These are phyloP conservation scores for Zaprionus kolodkinae DNA, from an alignment of 1,140 invertebrate species.

Conservation along the genomic window DNA sequence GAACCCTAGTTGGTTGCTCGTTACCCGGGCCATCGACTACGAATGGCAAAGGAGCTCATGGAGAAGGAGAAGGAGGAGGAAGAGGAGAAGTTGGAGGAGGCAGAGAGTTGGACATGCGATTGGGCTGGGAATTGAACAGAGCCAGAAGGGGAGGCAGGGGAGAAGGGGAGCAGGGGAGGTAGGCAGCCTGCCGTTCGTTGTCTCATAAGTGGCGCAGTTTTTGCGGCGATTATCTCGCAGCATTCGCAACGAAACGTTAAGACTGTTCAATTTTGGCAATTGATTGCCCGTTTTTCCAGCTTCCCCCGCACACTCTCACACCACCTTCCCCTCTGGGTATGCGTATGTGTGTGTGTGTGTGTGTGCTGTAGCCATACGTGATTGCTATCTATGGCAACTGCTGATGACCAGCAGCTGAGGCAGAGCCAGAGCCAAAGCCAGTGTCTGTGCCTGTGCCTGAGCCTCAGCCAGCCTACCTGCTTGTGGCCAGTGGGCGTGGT, in stretches of 20 bases:
- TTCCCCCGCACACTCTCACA: background rate
- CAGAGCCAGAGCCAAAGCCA: background rate
- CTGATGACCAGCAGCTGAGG: constrained; percentile 13
- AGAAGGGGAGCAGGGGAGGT: background rate
- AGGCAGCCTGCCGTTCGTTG: background rate
- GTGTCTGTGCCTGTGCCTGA: too few species aligned
- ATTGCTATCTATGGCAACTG: constrained; percentile 35
- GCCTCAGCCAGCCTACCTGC: constrained; percentile 55
- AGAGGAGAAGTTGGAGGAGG: background rate
- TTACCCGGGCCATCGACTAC: constrained; percentile 37
- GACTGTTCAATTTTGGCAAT: constrained; percentile 77
- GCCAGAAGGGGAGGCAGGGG: background rate
- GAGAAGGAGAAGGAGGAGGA: background rate
- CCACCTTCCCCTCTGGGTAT: constrained; percentile 1
- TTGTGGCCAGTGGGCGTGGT: constrained; percentile 56
- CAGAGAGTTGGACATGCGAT: background rate
- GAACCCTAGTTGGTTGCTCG: constrained; percentile 38
- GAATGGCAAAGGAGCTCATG: background rate
- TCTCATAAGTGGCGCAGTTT: constrained; percentile 71
- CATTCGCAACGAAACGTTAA: constrained; percentile 68
- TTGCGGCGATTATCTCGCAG: constrained; percentile 71
- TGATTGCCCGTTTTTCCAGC: constrained; percentile 75
- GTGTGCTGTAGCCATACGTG: constrained; percentile 6
- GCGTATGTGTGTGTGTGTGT: constrained; percentile 30
- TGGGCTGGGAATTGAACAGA: background rate